These are phyloP conservation scores for Apamea sordens DNA, from an alignment of 2,888 invertebrate species.

Conservation along the genomic window DNA sequence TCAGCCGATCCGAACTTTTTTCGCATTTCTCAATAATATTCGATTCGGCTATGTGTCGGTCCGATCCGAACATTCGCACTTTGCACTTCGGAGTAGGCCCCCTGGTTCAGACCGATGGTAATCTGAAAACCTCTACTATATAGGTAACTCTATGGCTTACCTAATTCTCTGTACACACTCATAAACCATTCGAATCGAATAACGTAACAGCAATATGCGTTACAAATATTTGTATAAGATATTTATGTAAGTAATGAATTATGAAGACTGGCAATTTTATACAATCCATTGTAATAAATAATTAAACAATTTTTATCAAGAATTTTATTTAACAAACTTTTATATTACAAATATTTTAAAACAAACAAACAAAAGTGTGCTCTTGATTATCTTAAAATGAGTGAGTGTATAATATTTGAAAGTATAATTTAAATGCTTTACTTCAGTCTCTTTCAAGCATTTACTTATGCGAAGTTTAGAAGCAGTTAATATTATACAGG, in stretches of 20 bases:
- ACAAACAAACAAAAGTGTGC: conserved; percentile 80
- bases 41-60: too few species aligned
- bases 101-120: not conserved
- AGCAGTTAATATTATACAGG: conserved; percentile 58
- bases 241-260: conserved; percentile 29
- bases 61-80: too few species aligned
- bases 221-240: conserved; percentile 30
- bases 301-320: conserved; percentile 72
- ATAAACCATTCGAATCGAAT: conserved; percentile 13
- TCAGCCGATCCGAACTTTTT: too few species aligned
- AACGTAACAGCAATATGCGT: not conserved
- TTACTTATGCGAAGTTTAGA: conserved; percentile 54
- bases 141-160: too few species aligned
- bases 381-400: conserved; percentile 77
- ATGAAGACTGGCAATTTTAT: conserved; percentile 79
- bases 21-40: too few species aligned
- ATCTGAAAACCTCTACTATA: not conserved
- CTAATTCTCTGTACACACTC: not conserved
- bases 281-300: conserved; percentile 76
- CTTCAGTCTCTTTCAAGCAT: conserved; percentile 66
- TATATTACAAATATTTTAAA: conserved; percentile 74
- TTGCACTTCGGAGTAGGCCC: too few species aligned
- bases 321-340: conserved; percentile 87
- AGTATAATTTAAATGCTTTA: conserved; percentile 61
- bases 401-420: conserved; percentile 72